Evolutionary conservation across 1,140 invertebrate genomes (phyloP), one percentile per base, ranked within the genome.

Genomic region (Drosophila gunungcola): DNA sequence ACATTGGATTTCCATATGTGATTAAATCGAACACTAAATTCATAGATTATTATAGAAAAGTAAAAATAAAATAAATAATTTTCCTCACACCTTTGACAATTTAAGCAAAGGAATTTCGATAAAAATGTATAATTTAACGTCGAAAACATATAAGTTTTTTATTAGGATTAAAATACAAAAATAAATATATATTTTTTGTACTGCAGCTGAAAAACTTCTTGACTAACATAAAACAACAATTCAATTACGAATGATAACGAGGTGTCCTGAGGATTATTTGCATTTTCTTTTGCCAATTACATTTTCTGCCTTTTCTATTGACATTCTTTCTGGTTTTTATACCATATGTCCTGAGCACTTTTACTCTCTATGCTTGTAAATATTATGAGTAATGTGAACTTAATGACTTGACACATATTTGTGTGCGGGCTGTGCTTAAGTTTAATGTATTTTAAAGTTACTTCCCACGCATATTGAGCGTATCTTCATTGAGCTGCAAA

Each of bases 331-430:
- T 2, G 5, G 29, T 7, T 32, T 32, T 32, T 2, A 32, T 6
- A 1, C 1, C 2, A 42, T 27, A 29, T 64, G 76, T 65, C 46
- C 32, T 65, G 6, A 32, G 42, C 76, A 64, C 54, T 64, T 69
- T 39, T 61, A 53, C 16, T 9, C 21, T 10, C 43, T 45, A 48
- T 53, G 7, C 29, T 48, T 43, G 64, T 48, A 67, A 79, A 57
- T 78, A 80, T 73, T 67, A 78, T 78, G 62, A 74, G 65, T 80
- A 85, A 84, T 84, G 78, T 80, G 67, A 85, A 80, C 69, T 73
- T 68, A 79, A 90, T 85, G 85, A 88, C 72, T 77, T 77, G 38
- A 41, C 83, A 73, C 42, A 39, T 32, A 25, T 62, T 78, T 70
- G 16, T 62, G 36, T 57, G 42, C 43, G 32, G 13, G n/a, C 42